A percentile compares a stretch with the other conserved stretches of the same genome.
Conservation (phyloP, 2,888 invertebrate genomes). For the Chymomyza amoena region DNA sequence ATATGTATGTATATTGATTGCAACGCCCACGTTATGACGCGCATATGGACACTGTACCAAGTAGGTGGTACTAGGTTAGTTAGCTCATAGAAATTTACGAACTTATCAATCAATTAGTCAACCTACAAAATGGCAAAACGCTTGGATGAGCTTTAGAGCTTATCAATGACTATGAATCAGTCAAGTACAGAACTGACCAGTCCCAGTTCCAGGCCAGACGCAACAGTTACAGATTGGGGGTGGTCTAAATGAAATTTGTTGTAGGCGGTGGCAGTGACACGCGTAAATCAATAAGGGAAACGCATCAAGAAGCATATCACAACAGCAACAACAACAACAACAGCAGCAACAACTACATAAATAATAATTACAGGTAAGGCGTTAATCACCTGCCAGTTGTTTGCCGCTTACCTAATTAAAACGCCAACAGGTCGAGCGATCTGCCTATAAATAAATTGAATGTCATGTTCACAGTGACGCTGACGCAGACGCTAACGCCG, state of each 20-base stretch:
- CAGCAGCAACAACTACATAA: slow-evolving; percentile 21
- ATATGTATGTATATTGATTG: too few species aligned
- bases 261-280: neutral
- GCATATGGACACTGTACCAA: neutral
- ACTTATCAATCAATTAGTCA: slow-evolving; percentile 54
- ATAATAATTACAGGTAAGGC: neutral
- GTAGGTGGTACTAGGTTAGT: too few species aligned
- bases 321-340: slow-evolving; percentile 13
- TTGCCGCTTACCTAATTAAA: neutral
- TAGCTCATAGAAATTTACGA: neutral
- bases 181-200: slow-evolving; percentile 7
- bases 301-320: neutral
- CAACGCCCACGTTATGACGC: neutral
- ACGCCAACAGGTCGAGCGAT: neutral
- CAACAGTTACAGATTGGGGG: slow-evolving; percentile 24
- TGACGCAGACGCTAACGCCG: neutral
- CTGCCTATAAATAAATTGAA: neutral
- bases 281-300: neutral
- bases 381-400: neutral
- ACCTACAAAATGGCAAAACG: slow-evolving; percentile 3
- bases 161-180: slow-evolving; percentile 48
- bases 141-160: neutral
- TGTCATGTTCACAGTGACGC: neutral
- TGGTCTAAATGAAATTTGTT: slow-evolving; percentile 13
- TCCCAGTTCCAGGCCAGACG: neutral